Conservation (phyloP, 2,113 vertebrate species). For the Morone chrysops region DNA sequence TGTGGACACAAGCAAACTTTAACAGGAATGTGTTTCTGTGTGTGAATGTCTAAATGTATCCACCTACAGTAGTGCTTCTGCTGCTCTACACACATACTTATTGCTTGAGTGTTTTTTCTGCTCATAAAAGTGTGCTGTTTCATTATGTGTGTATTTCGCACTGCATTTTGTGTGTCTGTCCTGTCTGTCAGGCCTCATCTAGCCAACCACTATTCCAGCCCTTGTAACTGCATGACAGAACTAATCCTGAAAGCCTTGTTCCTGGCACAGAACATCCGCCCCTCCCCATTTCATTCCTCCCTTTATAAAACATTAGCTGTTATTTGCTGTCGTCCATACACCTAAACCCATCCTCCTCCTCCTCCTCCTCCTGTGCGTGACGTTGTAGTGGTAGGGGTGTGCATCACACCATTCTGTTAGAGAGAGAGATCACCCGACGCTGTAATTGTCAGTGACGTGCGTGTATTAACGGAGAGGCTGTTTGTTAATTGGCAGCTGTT, state of each 20-base stretch:
- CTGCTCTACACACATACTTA: background rate
- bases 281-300: conserved; percentile 20
- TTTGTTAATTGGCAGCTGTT: conserved; percentile 78
- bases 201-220: conserved; percentile 54
- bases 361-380: background rate
- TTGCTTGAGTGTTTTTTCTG: background rate
- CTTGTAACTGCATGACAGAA: conserved; percentile 57
- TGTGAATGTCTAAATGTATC: background rate
- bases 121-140: background rate
- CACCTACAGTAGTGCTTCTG: background rate
- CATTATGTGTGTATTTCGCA: background rate
- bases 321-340: conserved; percentile 37
- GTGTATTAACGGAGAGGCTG: conserved; percentile 68
- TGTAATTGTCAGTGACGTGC: conserved; percentile 66
- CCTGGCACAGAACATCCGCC: conserved; percentile 61
- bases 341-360: background rate
- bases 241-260: conserved; percentile 72
- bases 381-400: background rate
- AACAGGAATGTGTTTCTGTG: background rate
- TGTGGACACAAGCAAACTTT: background rate
- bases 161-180: conserved; percentile 27
- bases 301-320: conserved; percentile 23
- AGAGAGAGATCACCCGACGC: conserved; percentile 50
- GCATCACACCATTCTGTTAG: conserved; percentile 25
- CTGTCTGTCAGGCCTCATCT: conserved; percentile 61